Conservation (phyloP, 2,888 invertebrate genomes). For the Pollenia griseotomentosa region DNA sequence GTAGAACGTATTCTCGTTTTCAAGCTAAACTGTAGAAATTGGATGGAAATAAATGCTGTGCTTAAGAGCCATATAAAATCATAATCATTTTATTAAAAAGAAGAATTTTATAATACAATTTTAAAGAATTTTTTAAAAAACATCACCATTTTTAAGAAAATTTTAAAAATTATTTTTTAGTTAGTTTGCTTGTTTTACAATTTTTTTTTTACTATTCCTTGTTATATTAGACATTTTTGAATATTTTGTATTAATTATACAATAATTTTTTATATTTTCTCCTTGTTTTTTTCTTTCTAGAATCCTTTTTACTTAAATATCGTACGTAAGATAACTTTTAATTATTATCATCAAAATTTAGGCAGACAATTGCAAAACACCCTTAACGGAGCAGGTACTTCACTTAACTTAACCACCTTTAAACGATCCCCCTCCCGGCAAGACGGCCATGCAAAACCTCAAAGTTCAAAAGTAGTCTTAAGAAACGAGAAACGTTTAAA, state of each 20-base stretch:
- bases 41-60: too few relatives aligned
- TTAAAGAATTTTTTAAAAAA: too few relatives aligned
- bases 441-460: slow-evolving; percentile 45
- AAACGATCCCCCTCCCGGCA: slow-evolving; percentile 54
- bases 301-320: slow-evolving; percentile 77
- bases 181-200: background rate
- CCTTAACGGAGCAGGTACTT: slow-evolving; percentile 76
- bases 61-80: too few relatives aligned
- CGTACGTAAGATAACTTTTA: slow-evolving; percentile 77
- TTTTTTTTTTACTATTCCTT: too few relatives aligned
- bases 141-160: too few relatives aligned
- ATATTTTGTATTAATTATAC: background rate
- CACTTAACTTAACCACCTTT: slow-evolving; percentile 66
- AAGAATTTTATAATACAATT: too few relatives aligned
- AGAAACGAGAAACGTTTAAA: slow-evolving; percentile 48
- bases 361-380: slow-evolving; percentile 46
- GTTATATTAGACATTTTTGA: background rate
- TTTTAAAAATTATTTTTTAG: too few relatives aligned
- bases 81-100: too few relatives aligned
- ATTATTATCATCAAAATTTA: slow-evolving; percentile 71
- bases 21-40: background rate
- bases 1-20: slow-evolving; percentile 23
- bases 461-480: slow-evolving; percentile 40
- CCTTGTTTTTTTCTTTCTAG: slow-evolving; percentile 69
- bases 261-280: background rate